phyloP scores from a whole-genome alignment of 2,888 invertebrate genomes.

The Steromphala cineraria region DNA sequence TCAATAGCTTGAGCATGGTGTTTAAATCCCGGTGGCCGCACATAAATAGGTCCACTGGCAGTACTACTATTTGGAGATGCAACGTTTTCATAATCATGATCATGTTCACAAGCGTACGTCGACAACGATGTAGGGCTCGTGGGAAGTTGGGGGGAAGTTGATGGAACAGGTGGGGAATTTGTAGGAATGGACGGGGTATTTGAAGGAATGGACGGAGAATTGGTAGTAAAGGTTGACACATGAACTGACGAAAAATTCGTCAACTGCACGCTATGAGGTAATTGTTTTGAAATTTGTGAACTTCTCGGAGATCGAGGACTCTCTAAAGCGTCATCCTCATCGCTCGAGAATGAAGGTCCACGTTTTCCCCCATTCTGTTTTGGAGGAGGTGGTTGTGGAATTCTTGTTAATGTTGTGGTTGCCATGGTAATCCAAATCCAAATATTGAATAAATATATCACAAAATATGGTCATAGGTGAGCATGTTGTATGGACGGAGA shows the following conservation, averaged over 20 bases:
- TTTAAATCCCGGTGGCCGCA: constrained; percentile 71
- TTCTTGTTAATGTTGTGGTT: neutral
- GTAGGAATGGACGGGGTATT: neutral
- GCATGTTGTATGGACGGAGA: too few species aligned
- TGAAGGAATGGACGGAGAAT: neutral
- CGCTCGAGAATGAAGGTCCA: constrained; percentile 44
- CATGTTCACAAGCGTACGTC: constrained; percentile 61
- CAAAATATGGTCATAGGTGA: neutral
- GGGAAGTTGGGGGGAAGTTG: constrained; percentile 18
- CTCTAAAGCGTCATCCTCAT: constrained; percentile 44
- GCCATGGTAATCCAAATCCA: constrained; percentile 10
- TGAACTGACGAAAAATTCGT: too few species aligned
- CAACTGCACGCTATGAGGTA: neutral
- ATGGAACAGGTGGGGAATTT: constrained; percentile 13
- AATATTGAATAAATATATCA: constrained; percentile 1
- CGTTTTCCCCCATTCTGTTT: constrained; percentile 57
- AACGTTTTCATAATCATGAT: constrained; percentile 70
- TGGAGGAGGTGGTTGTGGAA: constrained; percentile 39
- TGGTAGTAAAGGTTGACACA: neutral
- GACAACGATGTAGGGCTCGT: constrained; percentile 29
- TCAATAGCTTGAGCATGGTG: constrained; percentile 72
- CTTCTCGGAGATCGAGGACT: neutral
- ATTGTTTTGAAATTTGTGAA: constrained; percentile 17
- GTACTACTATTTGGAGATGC: constrained; percentile 71
- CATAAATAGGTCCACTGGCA: constrained; percentile 72